Conservation (phyloP, 2,888 invertebrate species). For the Eupeodes luniger region DNA sequence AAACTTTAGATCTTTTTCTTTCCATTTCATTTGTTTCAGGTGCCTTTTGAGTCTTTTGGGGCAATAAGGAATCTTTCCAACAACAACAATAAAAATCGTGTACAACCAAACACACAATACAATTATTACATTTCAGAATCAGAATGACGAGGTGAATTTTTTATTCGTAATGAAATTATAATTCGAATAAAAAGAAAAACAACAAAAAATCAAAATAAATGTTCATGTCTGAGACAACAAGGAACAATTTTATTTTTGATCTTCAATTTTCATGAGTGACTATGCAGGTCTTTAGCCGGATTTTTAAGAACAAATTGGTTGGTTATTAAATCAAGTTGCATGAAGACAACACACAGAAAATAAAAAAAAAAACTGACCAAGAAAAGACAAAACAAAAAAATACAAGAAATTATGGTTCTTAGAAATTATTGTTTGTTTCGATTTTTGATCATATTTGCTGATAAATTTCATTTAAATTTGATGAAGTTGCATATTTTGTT, state of each 20-base stretch:
- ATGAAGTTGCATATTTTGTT: constrained; percentile 67
- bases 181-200: not conserved
- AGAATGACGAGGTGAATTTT: constrained; percentile 66
- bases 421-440: constrained; percentile 42
- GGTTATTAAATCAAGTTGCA: constrained; percentile 57
- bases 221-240: constrained; percentile 43
- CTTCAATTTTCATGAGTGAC: constrained; percentile 31
- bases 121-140: constrained; percentile 68
- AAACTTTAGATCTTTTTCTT: constrained; percentile 10
- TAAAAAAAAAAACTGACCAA: too few relatives aligned
- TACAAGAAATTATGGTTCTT: constrained; percentile 46
- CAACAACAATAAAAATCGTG: constrained; percentile 56
- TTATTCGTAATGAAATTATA: constrained; percentile 73
- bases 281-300: constrained; percentile 51
- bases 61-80: constrained; percentile 41
- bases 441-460: constrained; percentile 69
- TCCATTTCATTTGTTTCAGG: constrained; percentile 56
- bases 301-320: constrained; percentile 71
- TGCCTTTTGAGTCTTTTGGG: constrained; percentile 37
- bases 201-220: constrained; percentile 6
- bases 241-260: constrained; percentile 33
- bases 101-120: constrained; percentile 68
- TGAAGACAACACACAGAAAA: constrained; percentile 46
- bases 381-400: not conserved
- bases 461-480: constrained; percentile 72